Conservation (phyloP, 1,140 invertebrate species). For the Trichoplusia ni region DNA sequence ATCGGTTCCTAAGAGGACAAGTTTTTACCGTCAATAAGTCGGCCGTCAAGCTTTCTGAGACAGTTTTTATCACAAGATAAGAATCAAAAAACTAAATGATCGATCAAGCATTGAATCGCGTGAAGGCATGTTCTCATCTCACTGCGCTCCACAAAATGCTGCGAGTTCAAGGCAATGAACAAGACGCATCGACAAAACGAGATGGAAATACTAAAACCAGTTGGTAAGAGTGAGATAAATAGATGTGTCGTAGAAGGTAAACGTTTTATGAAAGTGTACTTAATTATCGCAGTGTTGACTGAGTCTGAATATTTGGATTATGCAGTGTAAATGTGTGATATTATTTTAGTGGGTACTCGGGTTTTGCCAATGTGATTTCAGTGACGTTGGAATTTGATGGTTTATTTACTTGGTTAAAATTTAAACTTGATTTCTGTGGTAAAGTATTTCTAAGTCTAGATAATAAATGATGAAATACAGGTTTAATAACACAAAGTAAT, state of each 20-base stretch:
- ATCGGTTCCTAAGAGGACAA: too few species aligned
- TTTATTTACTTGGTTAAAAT: too few species aligned
- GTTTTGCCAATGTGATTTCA: too few species aligned
- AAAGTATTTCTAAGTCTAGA: too few species aligned
- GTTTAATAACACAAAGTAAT: too few species aligned
- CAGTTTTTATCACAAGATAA: constrained; percentile 18
- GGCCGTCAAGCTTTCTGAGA: constrained; percentile 26
- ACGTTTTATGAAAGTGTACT: constrained; percentile 45
- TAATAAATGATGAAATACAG: too few species aligned
- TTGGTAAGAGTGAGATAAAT: constrained; percentile 8
- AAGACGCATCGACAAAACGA: not conserved
- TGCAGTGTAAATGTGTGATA: constrained; percentile 5
- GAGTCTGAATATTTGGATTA: constrained; percentile 38
- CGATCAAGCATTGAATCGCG: constrained; percentile 18
- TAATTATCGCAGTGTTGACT: constrained; percentile 37
- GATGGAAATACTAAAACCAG: not conserved
- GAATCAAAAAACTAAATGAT: constrained; percentile 26
- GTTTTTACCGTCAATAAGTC: constrained; percentile 9
- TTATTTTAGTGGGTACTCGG: not conserved
- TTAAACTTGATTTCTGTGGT: too few species aligned
- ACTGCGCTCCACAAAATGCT: constrained; percentile 32
- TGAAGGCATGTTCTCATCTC: constrained; percentile 10
- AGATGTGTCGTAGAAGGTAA: constrained; percentile 32
- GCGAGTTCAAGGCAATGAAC: constrained; percentile 37
- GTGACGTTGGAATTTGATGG: too few species aligned